Evolutionary conservation across 2,113 vertebrate genomes (phyloP).

Genomic region (Columba janthina): DNA sequence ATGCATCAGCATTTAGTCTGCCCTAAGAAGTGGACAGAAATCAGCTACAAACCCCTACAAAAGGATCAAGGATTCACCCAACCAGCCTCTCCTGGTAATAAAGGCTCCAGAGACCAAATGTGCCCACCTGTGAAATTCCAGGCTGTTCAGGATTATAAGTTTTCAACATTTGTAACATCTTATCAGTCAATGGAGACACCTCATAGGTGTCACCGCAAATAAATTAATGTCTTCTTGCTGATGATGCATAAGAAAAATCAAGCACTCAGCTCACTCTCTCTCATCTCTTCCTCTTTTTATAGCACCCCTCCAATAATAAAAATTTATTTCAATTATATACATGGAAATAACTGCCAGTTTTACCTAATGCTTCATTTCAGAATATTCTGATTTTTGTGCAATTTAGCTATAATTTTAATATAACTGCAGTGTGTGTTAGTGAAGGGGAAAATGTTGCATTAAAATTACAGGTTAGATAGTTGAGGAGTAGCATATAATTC

Average conservation of each 20-base stretch:
- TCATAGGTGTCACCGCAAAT: neutral
- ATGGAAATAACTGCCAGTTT: neutral
- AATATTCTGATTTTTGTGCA: constrained; percentile 7
- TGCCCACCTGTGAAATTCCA: neutral
- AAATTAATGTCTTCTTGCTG: neutral
- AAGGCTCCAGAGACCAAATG: neutral
- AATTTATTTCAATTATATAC: neutral
- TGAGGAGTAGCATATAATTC: neutral
- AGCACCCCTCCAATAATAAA: neutral
- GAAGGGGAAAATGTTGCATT: constrained; percentile 1
- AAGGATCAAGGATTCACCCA: neutral
- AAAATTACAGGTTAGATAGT: constrained; percentile 41
- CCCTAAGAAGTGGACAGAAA: neutral
- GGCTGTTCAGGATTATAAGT: neutral
- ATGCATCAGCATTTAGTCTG: neutral
- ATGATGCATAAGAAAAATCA: neutral
- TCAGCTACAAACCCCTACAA: neutral
- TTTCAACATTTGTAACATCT: neutral
- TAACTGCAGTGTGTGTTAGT: neutral
- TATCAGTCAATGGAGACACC: neutral
- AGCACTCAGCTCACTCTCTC: neutral
- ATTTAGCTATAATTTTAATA: constrained; percentile 19
- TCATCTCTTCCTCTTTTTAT: neutral
- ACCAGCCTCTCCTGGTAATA: neutral
- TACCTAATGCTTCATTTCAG: neutral